These are phyloP conservation scores for Prolemur simus DNA, from an alignment of 2,113 vertebrate genomes.

Conservation along the genomic window DNA sequence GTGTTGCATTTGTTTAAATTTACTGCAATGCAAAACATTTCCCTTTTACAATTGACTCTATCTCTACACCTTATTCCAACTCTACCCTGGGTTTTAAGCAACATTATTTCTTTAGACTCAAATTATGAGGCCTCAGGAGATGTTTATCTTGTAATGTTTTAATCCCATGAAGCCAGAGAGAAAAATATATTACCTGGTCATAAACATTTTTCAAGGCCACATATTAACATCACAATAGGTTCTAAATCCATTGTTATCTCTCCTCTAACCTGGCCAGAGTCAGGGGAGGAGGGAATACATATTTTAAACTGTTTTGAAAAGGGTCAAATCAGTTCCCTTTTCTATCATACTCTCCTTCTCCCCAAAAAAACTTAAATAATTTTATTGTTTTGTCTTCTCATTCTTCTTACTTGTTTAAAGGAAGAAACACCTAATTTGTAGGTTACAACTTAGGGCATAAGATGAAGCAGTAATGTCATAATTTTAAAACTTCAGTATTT, in stretches of 20 bases:
- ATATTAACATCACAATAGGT: not conserved
- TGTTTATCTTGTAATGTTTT: constrained; percentile 13
- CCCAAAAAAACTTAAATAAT: not conserved
- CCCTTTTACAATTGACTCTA: not conserved
- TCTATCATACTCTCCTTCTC: not conserved
- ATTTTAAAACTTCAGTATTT: not conserved
- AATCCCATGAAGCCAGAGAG: constrained; percentile 10
- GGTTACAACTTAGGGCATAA: not conserved
- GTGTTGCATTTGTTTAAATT: not conserved
- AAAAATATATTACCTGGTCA: not conserved
- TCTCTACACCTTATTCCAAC: not conserved
- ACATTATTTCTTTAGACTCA: not conserved
- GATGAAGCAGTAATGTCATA: not conserved
- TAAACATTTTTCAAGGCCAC: not conserved
- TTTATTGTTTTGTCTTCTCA: not conserved
- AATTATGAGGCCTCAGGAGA: not conserved
- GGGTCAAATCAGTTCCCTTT: not conserved
- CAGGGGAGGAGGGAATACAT: not conserved
- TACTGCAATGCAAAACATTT: not conserved
- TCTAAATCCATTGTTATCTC: not conserved
- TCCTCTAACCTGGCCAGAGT: not conserved
- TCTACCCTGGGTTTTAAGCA: not conserved
- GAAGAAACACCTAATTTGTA: not conserved
- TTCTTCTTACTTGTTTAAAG: not conserved
- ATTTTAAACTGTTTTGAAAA: not conserved